Conservation (phyloP, 2,113 vertebrate genomes). For the Zosterops pallidus region DNA sequence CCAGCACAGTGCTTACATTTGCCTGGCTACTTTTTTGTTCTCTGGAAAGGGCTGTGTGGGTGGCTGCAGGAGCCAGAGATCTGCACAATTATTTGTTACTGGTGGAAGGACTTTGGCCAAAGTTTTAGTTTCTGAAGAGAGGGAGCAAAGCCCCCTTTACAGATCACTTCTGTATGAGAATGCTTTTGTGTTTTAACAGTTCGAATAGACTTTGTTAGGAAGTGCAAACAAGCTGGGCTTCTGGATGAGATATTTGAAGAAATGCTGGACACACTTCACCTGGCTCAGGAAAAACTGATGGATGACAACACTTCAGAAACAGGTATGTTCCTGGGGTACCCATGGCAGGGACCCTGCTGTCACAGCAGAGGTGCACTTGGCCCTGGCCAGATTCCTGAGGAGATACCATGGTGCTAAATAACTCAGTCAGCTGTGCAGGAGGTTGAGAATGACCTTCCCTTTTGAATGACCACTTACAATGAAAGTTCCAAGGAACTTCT, state of each 20-base stretch:
- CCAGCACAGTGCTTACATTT: fast-evolving
- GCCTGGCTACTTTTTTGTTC: neutral
- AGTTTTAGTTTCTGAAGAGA: neutral
- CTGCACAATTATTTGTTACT: neutral
- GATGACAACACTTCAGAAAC: slow-evolving; percentile 72
- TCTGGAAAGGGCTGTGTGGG: neutral
- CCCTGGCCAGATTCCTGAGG: neutral
- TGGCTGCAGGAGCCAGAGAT: neutral
- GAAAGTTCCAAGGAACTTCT: neutral
- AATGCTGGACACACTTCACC: slow-evolving; percentile 71
- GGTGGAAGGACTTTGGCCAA: neutral
- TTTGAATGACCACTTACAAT: neutral
- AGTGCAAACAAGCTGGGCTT: slow-evolving; percentile 75
- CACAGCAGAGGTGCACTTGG: neutral
- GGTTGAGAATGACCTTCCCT: neutral
- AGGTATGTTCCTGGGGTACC: slow-evolving; percentile 45
- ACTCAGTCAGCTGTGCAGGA: neutral
- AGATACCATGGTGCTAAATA: neutral
- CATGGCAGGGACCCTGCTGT: neutral
- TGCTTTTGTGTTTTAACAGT: slow-evolving; percentile 36
- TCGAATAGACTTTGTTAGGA: slow-evolving; percentile 69
- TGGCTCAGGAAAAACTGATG: slow-evolving; percentile 71
- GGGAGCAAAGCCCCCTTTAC: neutral
- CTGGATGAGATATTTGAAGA: slow-evolving; percentile 75
- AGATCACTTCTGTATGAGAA: neutral